phyloP scores from a whole-genome alignment of 2,797 vertebrate species.

The Agapornis canus region DNA sequence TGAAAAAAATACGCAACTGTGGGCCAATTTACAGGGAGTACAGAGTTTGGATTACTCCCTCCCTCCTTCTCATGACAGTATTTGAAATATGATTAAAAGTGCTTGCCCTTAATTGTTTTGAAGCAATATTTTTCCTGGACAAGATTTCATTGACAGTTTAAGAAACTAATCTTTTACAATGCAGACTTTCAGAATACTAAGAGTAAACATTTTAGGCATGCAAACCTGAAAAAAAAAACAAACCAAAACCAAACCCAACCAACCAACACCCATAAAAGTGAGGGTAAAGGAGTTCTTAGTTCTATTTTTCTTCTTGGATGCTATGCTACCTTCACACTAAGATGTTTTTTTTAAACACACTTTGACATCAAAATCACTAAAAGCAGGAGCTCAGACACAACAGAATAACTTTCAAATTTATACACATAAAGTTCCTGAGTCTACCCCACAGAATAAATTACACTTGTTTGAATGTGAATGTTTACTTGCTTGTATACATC shows the following conservation, averaged over 20 bases:
- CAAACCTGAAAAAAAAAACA: background rate
- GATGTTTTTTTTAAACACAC: constrained; percentile 7
- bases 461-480: background rate
- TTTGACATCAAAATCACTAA: constrained; percentile 56
- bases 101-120: background rate
- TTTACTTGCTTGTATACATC: background rate
- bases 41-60: background rate
- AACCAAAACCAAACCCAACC: too few species aligned
- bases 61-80: background rate
- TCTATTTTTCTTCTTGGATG: background rate
- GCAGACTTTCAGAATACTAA: background rate
- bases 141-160: background rate
- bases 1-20: background rate
- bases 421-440: constrained; percentile 15
- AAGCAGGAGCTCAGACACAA: constrained; percentile 2
- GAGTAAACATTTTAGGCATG: background rate
- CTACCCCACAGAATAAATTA: background rate
- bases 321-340: background rate
- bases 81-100: background rate
- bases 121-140: background rate
- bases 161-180: background rate
- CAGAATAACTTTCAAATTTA: background rate
- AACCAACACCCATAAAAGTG: background rate
- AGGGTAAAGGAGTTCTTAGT: background rate
- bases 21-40: background rate